phyloP scores from a whole-genome alignment of 2,113 vertebrate species.

The Paramormyrops kingsleyae region DNA sequence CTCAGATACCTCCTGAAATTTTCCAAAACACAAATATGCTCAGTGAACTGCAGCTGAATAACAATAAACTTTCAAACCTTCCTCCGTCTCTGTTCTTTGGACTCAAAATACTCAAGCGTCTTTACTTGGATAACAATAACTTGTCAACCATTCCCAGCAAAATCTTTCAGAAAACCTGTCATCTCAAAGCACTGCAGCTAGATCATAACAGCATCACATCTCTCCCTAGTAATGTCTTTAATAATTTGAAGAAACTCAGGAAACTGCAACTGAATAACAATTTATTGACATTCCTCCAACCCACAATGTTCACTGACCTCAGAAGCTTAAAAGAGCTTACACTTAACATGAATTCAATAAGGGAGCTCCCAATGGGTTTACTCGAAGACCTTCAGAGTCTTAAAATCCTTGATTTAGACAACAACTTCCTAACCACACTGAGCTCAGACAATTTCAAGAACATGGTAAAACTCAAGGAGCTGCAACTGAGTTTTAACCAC shows the following conservation, averaged over 20 bases:
- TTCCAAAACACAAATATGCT: slow-evolving; percentile 40
- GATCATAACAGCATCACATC: slow-evolving; percentile 40
- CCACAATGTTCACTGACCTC: slow-evolving; percentile 37
- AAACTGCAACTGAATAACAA: slow-evolving; percentile 43
- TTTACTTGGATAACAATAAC: slow-evolving; percentile 44
- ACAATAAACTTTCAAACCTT: slow-evolving; percentile 44
- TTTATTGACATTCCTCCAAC: slow-evolving; percentile 27
- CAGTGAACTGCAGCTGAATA: slow-evolving; percentile 39
- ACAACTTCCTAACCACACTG: slow-evolving; percentile 35
- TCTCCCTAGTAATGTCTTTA: slow-evolving; percentile 36
- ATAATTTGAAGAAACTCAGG: slow-evolving; percentile 24
- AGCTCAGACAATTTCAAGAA: slow-evolving; percentile 23
- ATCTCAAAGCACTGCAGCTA: slow-evolving; percentile 44
- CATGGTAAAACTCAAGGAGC: slow-evolving; percentile 35
- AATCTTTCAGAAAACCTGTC: slow-evolving; percentile 31
- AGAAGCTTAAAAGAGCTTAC: slow-evolving; percentile 34
- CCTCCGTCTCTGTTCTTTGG: slow-evolving; percentile 26
- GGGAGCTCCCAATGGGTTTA: slow-evolving; percentile 26
- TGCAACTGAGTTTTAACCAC: slow-evolving; percentile 44
- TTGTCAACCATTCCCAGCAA: slow-evolving; percentile 33
- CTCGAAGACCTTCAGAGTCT: slow-evolving; percentile 34
- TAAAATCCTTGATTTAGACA: slow-evolving; percentile 35
- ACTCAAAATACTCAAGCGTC: slow-evolving; percentile 35
- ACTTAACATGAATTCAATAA: slow-evolving; percentile 40
- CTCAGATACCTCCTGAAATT: slow-evolving; percentile 5